A percentile compares a stretch with the other conserved stretches of the same genome.
These are phyloP conservation scores for Erinaceus europaeus DNA, from an alignment of 2,113 vertebrate species.

Conservation along the genomic window DNA sequence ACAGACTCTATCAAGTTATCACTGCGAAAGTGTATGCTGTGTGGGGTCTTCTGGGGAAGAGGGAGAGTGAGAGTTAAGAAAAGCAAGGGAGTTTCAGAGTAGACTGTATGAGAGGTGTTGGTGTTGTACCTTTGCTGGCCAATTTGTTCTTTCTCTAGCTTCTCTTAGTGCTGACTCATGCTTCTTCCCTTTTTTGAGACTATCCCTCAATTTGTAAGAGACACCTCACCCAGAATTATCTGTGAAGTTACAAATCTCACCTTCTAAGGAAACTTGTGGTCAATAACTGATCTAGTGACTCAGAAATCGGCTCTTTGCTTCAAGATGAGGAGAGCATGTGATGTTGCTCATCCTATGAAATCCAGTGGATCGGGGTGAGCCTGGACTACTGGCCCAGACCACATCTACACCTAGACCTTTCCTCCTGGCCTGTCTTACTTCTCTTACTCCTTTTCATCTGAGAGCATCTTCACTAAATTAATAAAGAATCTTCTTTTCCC, in stretches of 20 bases:
- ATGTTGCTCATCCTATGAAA: too few relatives aligned
- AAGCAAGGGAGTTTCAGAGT: fast-evolving
- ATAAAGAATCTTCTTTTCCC: too few relatives aligned
- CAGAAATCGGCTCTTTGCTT: not conserved
- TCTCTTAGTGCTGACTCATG: not conserved
- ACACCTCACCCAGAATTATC: not conserved
- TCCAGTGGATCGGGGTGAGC: not conserved
- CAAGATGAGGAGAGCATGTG: fast-evolving
- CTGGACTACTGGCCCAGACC: not conserved
- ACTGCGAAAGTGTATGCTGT: not conserved
- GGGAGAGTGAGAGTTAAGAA: not conserved
- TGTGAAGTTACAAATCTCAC: not conserved
- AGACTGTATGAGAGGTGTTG: not conserved
- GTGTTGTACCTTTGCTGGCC: not conserved
- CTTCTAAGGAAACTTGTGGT: not conserved
- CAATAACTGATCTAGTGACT: too few relatives aligned
- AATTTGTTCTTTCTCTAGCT: not conserved
- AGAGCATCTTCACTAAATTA: too few relatives aligned
- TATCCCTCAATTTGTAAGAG: not conserved
- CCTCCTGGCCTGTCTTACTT: not conserved
- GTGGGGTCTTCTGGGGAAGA: not conserved
- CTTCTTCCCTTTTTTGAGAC: not conserved
- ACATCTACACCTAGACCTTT: not conserved
- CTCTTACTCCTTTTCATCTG: too few relatives aligned
- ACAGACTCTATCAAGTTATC: not conserved